Evolutionary conservation across 2,113 vertebrate species (phyloP).

Genomic region (Kryptolebias marmoratus): DNA sequence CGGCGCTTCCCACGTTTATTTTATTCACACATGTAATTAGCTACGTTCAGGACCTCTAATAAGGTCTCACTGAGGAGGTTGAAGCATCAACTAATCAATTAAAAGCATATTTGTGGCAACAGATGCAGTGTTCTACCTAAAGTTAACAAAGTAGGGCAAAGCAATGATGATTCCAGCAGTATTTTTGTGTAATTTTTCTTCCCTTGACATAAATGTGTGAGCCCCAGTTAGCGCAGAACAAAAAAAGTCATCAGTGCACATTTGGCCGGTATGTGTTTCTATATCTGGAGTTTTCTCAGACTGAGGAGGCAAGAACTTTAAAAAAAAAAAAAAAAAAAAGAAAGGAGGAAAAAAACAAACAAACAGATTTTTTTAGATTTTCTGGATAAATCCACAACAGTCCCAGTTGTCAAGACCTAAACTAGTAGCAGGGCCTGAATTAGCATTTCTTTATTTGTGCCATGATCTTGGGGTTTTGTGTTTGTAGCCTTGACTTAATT

Average conservation of each 20-base stretch:
- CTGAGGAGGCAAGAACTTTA: not conserved
- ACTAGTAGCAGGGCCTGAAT: too few relatives aligned
- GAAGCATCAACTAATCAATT: not conserved
- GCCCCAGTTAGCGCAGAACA: conserved; percentile 9
- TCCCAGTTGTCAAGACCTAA: too few relatives aligned
- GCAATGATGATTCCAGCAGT: conserved; percentile 4
- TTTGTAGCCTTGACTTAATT: too few relatives aligned
- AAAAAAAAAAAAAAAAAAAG: not conserved
- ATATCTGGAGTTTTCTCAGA: conserved; percentile 6
- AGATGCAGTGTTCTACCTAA: conserved; percentile 4
- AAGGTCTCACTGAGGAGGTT: not conserved
- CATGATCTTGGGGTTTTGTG: too few relatives aligned
- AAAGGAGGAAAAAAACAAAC: not conserved
- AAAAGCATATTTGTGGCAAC: not conserved
- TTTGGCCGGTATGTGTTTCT: not conserved
- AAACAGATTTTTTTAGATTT: not conserved
- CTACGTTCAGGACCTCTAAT: not conserved
- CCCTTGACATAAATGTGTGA: conserved; percentile 15
- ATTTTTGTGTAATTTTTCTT: conserved; percentile 25
- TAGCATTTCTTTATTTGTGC: too few relatives aligned
- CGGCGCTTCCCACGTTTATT: not conserved
- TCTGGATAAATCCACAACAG: not conserved
- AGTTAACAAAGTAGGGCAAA: conserved; percentile 26
- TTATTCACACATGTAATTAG: not conserved
- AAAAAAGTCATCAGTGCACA: conserved; percentile 5